Evolutionary conservation across 1,140 invertebrate genomes (phyloP).

Genomic region (Listronotus bonariensis): DNA sequence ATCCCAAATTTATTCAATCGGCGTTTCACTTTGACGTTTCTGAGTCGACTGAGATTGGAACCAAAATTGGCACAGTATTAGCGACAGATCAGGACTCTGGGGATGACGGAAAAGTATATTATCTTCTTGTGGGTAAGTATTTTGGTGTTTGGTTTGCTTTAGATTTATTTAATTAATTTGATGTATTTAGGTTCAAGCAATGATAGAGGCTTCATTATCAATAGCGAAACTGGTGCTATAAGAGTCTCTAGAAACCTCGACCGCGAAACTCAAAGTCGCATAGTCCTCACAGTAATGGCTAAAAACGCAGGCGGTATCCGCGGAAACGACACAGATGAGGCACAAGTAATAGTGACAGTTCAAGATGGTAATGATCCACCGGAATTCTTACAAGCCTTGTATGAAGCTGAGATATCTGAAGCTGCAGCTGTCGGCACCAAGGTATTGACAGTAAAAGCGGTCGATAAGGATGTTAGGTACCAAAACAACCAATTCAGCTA

Average conservation of each 20-base stretch:
- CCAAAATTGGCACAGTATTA: slow-evolving; percentile 81
- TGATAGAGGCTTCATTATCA: slow-evolving; percentile 87
- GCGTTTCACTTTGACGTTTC: slow-evolving; percentile 93
- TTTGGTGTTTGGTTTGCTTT: neutral
- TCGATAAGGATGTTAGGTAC: slow-evolving; percentile 88
- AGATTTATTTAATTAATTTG: neutral
- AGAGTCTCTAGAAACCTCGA: slow-evolving; percentile 82
- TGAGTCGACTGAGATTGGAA: slow-evolving; percentile 87
- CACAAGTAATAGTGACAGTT: slow-evolving; percentile 89
- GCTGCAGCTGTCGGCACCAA: slow-evolving; percentile 71
- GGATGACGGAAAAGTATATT: slow-evolving; percentile 90
- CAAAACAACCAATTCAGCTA: slow-evolving; percentile 93
- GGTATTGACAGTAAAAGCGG: slow-evolving; percentile 79
- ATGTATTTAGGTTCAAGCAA: slow-evolving; percentile 73
- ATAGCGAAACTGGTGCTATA: slow-evolving; percentile 82
- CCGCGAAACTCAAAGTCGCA: slow-evolving; percentile 87
- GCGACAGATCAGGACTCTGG: slow-evolving; percentile 91
- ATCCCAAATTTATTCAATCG: slow-evolving; percentile 87
- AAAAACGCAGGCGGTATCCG: slow-evolving; percentile 92
- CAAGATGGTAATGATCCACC: slow-evolving; percentile 96
- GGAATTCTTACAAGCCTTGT: slow-evolving; percentile 78
- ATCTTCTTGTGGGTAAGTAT: slow-evolving; percentile 75
- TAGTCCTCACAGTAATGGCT: slow-evolving; percentile 88
- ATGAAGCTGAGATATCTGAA: slow-evolving; percentile 80
- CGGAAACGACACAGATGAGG: slow-evolving; percentile 94